Conservation (phyloP, 1,140 invertebrate genomes). For the Bombus sylvicola region DNA sequence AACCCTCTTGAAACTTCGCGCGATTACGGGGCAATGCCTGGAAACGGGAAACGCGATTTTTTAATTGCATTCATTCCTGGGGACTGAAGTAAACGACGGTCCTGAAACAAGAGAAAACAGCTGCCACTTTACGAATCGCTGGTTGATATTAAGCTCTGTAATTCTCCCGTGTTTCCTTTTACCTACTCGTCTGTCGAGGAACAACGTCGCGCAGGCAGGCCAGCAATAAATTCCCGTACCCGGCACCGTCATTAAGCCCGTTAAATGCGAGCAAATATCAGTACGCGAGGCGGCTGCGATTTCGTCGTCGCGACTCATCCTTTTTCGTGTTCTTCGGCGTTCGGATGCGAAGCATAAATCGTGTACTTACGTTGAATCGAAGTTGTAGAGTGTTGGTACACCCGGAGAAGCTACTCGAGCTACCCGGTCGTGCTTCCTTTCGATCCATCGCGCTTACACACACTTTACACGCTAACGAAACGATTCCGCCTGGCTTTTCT, state of each 20-base stretch:
- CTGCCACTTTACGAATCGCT: slow-evolving; percentile 20
- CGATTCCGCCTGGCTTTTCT: neutral
- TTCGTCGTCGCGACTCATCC: neutral
- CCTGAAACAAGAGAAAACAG: neutral
- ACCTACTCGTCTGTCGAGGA: slow-evolving; percentile 12
- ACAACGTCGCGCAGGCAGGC: neutral
- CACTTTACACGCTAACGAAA: slow-evolving; percentile 10
- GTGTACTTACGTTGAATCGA: slow-evolving; percentile 74
- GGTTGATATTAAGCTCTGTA: slow-evolving; percentile 28
- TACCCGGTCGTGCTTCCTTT: slow-evolving; percentile 46
- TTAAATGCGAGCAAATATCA: slow-evolving; percentile 40
- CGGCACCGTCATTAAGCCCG: slow-evolving; percentile 4
- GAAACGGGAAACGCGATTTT: neutral
- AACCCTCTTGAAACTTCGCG: neutral
- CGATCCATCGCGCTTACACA: slow-evolving; percentile 54
- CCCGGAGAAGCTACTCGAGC: slow-evolving; percentile 58
- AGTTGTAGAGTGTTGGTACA: slow-evolving; percentile 69
- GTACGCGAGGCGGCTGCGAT: neutral
- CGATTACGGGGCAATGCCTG: neutral
- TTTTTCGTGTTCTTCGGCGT: neutral
- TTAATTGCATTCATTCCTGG: neutral
- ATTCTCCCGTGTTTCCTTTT: slow-evolving; percentile 2
- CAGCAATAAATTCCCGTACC: slow-evolving; percentile 25
- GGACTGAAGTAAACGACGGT: neutral
- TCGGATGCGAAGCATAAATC: neutral